A percentile compares a stretch with the other conserved stretches of the same genome.
These are phyloP conservation scores for Eueremaeus valkanovi DNA, from an alignment of 2,888 invertebrate species.

Conservation along the genomic window DNA sequence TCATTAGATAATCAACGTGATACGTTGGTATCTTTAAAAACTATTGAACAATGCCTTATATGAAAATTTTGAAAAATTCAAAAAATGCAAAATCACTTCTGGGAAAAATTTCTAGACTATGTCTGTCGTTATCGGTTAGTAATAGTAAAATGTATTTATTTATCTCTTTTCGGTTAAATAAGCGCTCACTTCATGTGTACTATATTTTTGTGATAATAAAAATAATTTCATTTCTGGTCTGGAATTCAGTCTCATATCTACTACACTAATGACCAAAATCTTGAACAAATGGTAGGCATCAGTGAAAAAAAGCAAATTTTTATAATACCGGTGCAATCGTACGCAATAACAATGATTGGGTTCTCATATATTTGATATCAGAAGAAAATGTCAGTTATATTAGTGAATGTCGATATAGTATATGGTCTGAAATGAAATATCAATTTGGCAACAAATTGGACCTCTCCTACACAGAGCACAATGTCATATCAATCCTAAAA, in stretches of 20 bases:
- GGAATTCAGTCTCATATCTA: not conserved
- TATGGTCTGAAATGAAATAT: not conserved
- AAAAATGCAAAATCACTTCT: no score
- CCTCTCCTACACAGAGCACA: no score
- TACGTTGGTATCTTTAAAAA: no score
- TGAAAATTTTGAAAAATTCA: no score
- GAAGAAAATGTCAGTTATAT: not conserved
- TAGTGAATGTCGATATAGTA: not conserved
- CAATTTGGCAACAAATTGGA: constrained; percentile 9
- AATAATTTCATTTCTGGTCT: constrained; percentile 3
- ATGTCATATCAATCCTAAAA: no score
- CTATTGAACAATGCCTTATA: no score
- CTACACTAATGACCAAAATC: not conserved
- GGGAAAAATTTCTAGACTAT: no score
- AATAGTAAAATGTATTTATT: no score
- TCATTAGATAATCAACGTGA: no score
- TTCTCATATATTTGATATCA: constrained; percentile 2
- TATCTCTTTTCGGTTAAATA: constrained; percentile 9
- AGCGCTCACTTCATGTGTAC: not conserved
- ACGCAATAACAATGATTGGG: not conserved
- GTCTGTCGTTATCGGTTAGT: no score
- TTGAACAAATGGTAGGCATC: constrained; percentile 3
- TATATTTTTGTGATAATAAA: constrained; percentile 5
- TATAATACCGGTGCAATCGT: not conserved
- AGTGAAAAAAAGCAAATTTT: not conserved